These are phyloP conservation scores for Zosterops lateralis DNA, from an alignment of 2,113 vertebrate genomes.

Conservation along the genomic window DNA sequence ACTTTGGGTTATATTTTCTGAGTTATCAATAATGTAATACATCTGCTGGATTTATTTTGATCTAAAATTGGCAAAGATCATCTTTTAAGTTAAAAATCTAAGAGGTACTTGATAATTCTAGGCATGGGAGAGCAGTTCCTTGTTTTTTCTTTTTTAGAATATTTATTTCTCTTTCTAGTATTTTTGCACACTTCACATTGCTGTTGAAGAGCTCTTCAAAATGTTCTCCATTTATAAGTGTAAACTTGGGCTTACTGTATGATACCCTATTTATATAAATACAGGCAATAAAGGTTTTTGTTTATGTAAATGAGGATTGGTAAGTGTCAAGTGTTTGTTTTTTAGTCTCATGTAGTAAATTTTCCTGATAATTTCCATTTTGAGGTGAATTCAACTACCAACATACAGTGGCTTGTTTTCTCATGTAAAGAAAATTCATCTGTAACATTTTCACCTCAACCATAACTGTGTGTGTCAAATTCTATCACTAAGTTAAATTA, in stretches of 20 bases:
- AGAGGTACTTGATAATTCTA: constrained; percentile 10
- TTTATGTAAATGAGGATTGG: background rate
- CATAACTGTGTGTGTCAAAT: background rate
- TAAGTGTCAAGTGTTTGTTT: background rate
- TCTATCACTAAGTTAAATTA: background rate
- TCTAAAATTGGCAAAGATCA: background rate
- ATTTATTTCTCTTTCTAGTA: constrained; percentile 50
- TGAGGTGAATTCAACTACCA: background rate
- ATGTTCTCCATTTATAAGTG: constrained; percentile 6
- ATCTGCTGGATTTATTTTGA: background rate
- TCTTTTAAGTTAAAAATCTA: background rate
- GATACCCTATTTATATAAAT: constrained; percentile 24
- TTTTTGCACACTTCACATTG: constrained; percentile 22
- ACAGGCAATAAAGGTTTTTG: constrained; percentile 34
- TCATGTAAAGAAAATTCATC: background rate
- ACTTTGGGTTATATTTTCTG: background rate
- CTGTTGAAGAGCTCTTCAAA: constrained; percentile 20
- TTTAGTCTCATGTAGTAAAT: background rate
- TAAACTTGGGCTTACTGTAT: background rate
- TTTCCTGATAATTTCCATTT: background rate
- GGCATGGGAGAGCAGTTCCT: background rate
- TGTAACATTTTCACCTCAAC: rapidly evolving
- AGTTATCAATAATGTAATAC: background rate
- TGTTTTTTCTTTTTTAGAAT: background rate
- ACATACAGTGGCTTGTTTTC: background rate